phyloP scores from a whole-genome alignment of 2,888 invertebrate genomes.

The Troides oblongomaculatus region DNA sequence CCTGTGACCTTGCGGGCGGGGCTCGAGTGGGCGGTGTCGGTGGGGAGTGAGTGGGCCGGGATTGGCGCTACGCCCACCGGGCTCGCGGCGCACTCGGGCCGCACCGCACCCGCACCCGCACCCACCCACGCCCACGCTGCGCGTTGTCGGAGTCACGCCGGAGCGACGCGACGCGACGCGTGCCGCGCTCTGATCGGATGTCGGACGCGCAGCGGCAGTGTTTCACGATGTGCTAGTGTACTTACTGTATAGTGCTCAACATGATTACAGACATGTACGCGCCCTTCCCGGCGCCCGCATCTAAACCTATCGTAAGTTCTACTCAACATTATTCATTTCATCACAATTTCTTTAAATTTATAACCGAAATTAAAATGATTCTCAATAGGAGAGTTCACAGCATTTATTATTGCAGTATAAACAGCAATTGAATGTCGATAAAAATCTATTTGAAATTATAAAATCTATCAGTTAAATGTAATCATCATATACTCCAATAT shows the following conservation, averaged over 20 bases:
- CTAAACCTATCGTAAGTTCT: slow-evolving; percentile 71
- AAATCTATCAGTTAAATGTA: too few species aligned
- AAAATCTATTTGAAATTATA: too few species aligned
- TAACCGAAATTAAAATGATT: too few species aligned
- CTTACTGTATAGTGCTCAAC: slow-evolving; percentile 49
- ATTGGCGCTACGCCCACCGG: slow-evolving; percentile 49
- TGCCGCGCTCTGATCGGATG: slow-evolving; percentile 10
- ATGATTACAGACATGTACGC: slow-evolving; percentile 78
- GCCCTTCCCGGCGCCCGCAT: slow-evolving; percentile 68
- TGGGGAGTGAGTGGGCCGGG: slow-evolving; percentile 61
- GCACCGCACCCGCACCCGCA: slow-evolving; percentile 29
- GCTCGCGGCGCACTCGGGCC: slow-evolving; percentile 46
- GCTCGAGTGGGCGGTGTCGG: slow-evolving; percentile 67
- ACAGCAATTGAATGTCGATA: too few species aligned
- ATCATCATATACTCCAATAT: too few species aligned
- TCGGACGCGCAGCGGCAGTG: slow-evolving; percentile 20
- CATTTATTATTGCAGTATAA: too few species aligned
- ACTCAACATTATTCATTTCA: not conserved
- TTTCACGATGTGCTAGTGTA: slow-evolving; percentile 49
- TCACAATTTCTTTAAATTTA: too few species aligned
- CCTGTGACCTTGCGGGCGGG: slow-evolving; percentile 75
- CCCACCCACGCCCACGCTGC: slow-evolving; percentile 36
- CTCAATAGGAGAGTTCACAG: too few species aligned
- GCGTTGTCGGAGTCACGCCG: slow-evolving; percentile 35
- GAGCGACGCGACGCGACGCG: slow-evolving; percentile 38